Evolutionary conservation across 1,140 invertebrate genomes (phyloP), one percentile per base, ranked within the genome.

Genomic region (Aphelenchoides fujianensis): DNA sequence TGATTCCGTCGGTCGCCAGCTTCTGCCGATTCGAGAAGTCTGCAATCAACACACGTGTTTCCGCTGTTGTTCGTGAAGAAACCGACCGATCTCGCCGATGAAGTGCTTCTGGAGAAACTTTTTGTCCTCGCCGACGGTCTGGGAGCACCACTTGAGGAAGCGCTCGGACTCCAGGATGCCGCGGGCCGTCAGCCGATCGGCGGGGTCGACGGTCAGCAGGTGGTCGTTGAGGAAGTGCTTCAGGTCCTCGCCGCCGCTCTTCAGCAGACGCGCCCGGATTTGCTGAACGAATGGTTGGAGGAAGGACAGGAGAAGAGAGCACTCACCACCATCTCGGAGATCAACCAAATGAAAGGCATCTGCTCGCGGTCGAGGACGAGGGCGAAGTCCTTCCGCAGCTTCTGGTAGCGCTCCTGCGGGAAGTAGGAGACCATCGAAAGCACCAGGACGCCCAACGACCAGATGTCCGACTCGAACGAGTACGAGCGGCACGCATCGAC

Each of bases 261-360:
- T 75, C 3, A 79, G 54, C 34, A 76, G 28, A 35, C 75, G 76
- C 61, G 75, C 59, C 31, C 75, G 75, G 12, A 76, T 36, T 68
- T 76, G 76, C 74, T 75, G 3, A 75, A 79, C 52, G 19, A 9
- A 27, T 16, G 19, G 30, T 55, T 41, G 3, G 9, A 30, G 2
- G 2, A 19, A n/a, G 31, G 31, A n/a, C n/a, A 68, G 9, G 9
- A 67, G n/a, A 9, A 7, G 34, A 66, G 27, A 3, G 5, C 16
- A 36, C 73, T 37, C 19, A 75, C 74, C 53, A 76, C 32, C 75
- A 76, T 76, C 34, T 76, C 76, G 9, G 73, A 57, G 48, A 57
- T 76, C 16, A 76, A 36, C 71, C 71, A 76, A 28, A 37, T 32
- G 35, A 76, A 76, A 0, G 75, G 76, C 78, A 79, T 76, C 23